These are phyloP conservation scores for Phrixothrix hirtus DNA, from an alignment of 2,888 invertebrate genomes.

Conservation along the genomic window DNA sequence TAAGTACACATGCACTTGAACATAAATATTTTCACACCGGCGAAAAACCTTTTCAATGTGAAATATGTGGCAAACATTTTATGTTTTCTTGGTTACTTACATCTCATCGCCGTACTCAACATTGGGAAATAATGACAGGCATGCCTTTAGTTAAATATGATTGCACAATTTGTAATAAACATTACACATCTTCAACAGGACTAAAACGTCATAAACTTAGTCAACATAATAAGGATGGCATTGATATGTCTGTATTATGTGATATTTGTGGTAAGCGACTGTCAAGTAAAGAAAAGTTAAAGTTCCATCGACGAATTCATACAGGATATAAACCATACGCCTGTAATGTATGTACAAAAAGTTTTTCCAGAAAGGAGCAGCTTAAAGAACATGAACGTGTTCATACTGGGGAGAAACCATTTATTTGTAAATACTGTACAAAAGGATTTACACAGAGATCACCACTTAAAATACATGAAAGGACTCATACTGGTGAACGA, in stretches of 20 bases:
- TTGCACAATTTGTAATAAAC: constrained; percentile 59
- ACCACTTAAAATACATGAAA: constrained; percentile 62
- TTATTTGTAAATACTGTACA: constrained; percentile 43
- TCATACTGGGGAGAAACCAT: constrained; percentile 60
- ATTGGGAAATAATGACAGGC: constrained; percentile 55
- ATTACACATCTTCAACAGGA: constrained; percentile 52
- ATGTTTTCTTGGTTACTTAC: constrained; percentile 58
- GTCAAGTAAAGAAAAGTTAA: constrained; percentile 58
- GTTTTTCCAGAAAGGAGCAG: constrained; percentile 56
- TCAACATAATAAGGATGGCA: constrained; percentile 55
- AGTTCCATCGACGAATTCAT: constrained; percentile 54
- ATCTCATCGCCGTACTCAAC: constrained; percentile 57
- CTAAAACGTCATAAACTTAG: constrained; percentile 53
- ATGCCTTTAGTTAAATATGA: constrained; percentile 49
- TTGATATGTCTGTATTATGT: constrained; percentile 57
- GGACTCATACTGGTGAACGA: constrained; percentile 64
- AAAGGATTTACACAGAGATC: constrained; percentile 64
- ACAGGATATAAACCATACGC: constrained; percentile 55
- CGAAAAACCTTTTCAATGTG: constrained; percentile 59
- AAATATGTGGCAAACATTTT: constrained; percentile 60
- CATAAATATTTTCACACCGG: constrained; percentile 62
- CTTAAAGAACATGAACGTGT: constrained; percentile 58
- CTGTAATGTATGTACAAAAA: constrained; percentile 62
- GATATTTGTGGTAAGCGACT: constrained; percentile 63
- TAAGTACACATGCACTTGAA: constrained; percentile 57